A percentile compares a stretch with the other conserved stretches of the same genome.
phyloP scores from a whole-genome alignment of 2,797 vertebrate species.

The Naso thynnoides region DNA sequence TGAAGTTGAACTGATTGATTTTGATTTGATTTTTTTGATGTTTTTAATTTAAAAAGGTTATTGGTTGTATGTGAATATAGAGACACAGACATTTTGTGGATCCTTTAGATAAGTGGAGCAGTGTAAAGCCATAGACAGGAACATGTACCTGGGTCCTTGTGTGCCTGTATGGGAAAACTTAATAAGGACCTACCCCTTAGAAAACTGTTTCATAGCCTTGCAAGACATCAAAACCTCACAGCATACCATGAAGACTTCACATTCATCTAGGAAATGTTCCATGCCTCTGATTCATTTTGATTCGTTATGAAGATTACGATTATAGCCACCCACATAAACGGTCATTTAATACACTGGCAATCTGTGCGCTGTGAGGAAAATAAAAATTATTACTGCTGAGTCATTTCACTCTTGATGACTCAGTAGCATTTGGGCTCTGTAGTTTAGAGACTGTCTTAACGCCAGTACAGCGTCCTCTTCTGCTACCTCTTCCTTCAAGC shows the following conservation, averaged over 20 bases:
- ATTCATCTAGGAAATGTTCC: constrained; percentile 7
- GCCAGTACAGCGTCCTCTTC: neutral
- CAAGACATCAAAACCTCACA: neutral
- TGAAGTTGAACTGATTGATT: no score
- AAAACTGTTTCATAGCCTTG: neutral
- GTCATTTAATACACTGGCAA: constrained; percentile 1
- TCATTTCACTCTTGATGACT: neutral
- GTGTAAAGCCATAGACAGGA: neutral
- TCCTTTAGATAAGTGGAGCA: neutral
- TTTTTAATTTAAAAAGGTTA: no score
- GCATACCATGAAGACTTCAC: neutral
- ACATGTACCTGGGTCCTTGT: neutral
- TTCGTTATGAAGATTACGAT: neutral
- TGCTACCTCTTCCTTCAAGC: neutral
- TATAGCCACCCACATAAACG: constrained; percentile 2
- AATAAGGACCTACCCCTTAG: no score
- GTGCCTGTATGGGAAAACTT: no score
- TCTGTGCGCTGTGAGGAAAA: neutral
- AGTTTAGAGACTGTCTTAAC: constrained; percentile 9
- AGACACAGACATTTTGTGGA: no score
- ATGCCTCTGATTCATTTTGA: constrained; percentile 10
- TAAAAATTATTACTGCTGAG: neutral
- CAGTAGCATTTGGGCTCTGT: neutral
- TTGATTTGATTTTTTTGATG: no score
- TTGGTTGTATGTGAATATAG: no score